Evolutionary conservation across 2,797 vertebrate species (phyloP).

Genomic region (Otolemur crassicaudatus): DNA sequence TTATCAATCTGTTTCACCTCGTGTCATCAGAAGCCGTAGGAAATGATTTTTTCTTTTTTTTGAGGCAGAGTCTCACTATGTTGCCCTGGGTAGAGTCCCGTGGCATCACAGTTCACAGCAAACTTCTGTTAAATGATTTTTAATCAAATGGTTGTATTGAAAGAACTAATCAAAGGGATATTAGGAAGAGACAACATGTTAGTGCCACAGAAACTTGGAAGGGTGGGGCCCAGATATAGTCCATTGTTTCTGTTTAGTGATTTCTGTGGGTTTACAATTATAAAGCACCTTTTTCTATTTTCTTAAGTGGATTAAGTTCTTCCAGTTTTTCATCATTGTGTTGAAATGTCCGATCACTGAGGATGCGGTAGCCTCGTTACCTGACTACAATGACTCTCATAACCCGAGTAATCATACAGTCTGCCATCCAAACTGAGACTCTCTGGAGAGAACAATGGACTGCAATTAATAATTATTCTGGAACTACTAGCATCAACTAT

Average conservation of each 20-base stretch:
- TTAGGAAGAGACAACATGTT: background rate
- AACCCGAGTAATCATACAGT: background rate
- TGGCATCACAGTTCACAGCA: no score
- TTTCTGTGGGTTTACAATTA: background rate
- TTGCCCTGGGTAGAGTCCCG: no score
- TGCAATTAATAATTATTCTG: background rate
- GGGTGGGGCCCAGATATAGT: background rate
- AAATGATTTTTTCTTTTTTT: background rate
- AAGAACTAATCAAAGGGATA: background rate
- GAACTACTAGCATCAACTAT: background rate
- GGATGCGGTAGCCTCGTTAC: background rate
- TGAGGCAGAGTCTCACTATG: no score
- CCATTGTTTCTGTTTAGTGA: background rate
- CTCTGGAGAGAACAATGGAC: background rate
- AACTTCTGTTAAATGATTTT: background rate
- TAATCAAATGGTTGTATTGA: background rate
- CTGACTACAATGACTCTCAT: background rate
- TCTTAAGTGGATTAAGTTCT: background rate
- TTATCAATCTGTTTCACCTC: background rate
- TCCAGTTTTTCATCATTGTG: background rate
- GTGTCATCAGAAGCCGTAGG: background rate
- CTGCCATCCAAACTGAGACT: background rate
- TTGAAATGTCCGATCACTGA: background rate
- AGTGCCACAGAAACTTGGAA: slow-evolving; percentile 11
- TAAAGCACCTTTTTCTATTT: slow-evolving; percentile 19